Base-by-base conservation (phyloP, 2,888 invertebrate genomes). In the Timema cristinae region DNA sequence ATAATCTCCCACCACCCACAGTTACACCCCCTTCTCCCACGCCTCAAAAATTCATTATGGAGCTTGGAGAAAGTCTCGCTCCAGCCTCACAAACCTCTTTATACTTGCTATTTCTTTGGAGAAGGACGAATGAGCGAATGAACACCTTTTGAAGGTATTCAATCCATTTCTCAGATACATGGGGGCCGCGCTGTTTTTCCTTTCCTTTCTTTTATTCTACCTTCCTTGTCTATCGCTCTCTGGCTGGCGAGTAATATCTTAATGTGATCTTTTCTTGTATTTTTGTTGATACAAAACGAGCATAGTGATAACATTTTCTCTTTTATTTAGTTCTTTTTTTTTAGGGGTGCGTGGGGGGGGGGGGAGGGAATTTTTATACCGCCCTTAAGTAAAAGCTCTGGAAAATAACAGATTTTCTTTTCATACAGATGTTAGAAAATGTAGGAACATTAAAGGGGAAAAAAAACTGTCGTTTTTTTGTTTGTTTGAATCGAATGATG, bases 111-210 rank as follows among this genome's bases (percentile, higher is more conserved):
- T 63, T 48, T 48, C 48, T 48, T 63, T 63, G 32, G 63, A 63
- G 59, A 59, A 8, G 59, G 63, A 63, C 32, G 63, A 63, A 48
- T 48, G 63, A 63, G 48, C 59, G 68, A 70, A 68, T 68, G 68
- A 71, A 71, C 71, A 71, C 71, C 71, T 71, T 63, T 71, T 71
- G 71, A 71, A 68, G 68, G 50, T 71, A 67, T 67, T 67, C 54
- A 54, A 50, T 66, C n/a, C 49, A 68, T 52, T 68, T 56, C 52
- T 15, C 51, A 48, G 48, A 47, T 32, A 13, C 50, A 52, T 32
- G 48, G 32, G 48, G 47, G 63, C 48, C 63, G 48, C 47, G 47
- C 10, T 6, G 32, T 47, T 63, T 47, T 48, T n/a, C 32, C 9
- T 51, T 32, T 52, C 50, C 49, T 9, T 50, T 51, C 15, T 50